Conservation (phyloP, 2,113 vertebrate genomes). For the Chloebia gouldiae region DNA sequence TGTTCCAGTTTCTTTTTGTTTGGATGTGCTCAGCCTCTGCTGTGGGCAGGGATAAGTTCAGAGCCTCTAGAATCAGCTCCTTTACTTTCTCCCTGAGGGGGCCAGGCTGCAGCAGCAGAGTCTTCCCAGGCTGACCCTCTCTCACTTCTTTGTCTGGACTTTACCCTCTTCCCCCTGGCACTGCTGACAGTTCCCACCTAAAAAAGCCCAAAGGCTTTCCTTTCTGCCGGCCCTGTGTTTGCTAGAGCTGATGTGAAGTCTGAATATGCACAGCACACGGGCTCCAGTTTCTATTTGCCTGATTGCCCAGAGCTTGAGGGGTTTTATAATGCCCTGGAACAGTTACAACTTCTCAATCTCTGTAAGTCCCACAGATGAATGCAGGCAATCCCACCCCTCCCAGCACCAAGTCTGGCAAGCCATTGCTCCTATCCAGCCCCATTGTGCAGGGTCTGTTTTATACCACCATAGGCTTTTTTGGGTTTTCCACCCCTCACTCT, state of each 20-base stretch:
- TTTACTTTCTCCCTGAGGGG: not conserved
- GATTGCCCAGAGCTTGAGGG: not conserved
- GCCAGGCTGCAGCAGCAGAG: not conserved
- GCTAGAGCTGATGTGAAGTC: fast-evolving
- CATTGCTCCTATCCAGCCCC: not conserved
- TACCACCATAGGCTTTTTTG: not conserved
- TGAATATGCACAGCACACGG: fast-evolving
- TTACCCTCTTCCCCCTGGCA: not conserved
- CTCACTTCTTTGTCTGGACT: not conserved
- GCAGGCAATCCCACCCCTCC: not conserved
- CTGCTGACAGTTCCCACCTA: not conserved
- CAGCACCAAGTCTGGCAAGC: not conserved
- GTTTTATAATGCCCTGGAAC: not conserved
- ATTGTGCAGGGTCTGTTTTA: not conserved
- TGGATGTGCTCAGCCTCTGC: not conserved
- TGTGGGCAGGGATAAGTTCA: not conserved
- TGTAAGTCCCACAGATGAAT: fast-evolving
- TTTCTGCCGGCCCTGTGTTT: not conserved
- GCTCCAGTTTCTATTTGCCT: not conserved
- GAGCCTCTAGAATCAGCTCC: not conserved
- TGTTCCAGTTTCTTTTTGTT: not conserved
- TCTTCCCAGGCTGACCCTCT: not conserved
- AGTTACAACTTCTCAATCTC: not conserved
- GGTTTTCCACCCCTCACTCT: fast-evolving
- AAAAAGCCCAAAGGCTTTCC: not conserved